Evolutionary conservation across 23 tunicate species (phyloP), one percentile per base, ranked within the genome.

Genomic region (Oikopleura dioica): DNA sequence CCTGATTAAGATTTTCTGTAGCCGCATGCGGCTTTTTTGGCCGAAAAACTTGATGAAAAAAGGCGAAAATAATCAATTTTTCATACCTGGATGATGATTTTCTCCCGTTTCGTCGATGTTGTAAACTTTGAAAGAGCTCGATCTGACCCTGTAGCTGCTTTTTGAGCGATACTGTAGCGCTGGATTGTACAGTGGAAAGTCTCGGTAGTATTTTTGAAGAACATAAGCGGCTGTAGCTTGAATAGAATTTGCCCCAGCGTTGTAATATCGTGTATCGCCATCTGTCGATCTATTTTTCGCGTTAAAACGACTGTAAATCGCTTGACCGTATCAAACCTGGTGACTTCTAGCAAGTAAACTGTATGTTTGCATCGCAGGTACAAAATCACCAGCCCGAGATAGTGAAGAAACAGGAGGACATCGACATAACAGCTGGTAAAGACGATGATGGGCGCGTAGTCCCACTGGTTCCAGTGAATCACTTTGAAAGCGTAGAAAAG

Each of bases 141-240:
- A 2, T 63, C 30, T 12, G 4, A 23, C 30, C 72, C 16, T 63
- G 5, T 31, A 31, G 26, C 32, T 16, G 33, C 30, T 12, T 24
- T 31, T 23, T 23, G 72, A 21, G 16, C 30, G 72, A 63, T 12
- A 23, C 2, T 23, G 33, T 63, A 63, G 26, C 33, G 72, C 72
- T 63, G 72, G 72, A 63, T 63, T 63, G 72, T 63, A 63, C 72
- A 63, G 26, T 2, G 72, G 26, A 63, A 63, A 63, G 33, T 63
- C 72, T 2, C 72, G 72, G 33, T 63, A 63, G 26, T 63, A 63
- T 31, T 63, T 63, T 63, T 63, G 32, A 2, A 63, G 2, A 63
- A 63, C 29, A 28, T 16, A 63, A 31, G 72, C 72, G 33, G 30
- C 72, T 12, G 72, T 63, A 24, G 72, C 72, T 28, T 63, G 72